Evolutionary conservation across 2,113 vertebrate genomes (phyloP), one percentile per base, ranked within the genome.

Genomic region (Gnathonemus longibarbis): DNA sequence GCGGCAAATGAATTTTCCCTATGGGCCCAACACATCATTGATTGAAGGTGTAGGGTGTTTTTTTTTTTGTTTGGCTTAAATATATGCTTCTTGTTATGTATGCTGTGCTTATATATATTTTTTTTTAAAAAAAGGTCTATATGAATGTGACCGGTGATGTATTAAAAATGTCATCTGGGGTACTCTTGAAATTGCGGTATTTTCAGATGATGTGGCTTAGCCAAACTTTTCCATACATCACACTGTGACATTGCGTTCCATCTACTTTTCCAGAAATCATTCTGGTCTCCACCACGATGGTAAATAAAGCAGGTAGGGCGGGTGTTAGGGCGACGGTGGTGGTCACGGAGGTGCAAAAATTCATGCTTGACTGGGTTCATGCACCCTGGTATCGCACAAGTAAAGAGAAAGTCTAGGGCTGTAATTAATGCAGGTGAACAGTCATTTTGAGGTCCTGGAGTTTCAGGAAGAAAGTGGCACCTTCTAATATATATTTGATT

Each of bases 221-320:
- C 24, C 10, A 83, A 15, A 11, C 7, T 31, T 87, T 45, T 27
- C 48, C 27, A 88, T 27, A 27, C 83, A 27, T 56, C 84, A 56
- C 86, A 49, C n/a, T 92, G 80, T 89, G 91, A 90, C 92, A 31
- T 90, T 53, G 21, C 39, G 19, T 87, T 87, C 85, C 31, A 87
- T 87, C 50, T 87, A 27, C 91, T 93, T 94, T 94, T 95, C 62
- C 94, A 94, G 94, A 95, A 92, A 89, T 95, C 94, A 91, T 94
- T 92, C 89, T 96, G 94, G 92, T 96, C 91, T 93, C 93, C 90
- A 90, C 93, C 93, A 94, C 95, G 93, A 92, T 95, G 93, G 89
- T 95, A 91, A 93, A 93, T 93, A 94, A 89, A 83, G 49, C 92
- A 93, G 92, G 94, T 95, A 94, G 91, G 91, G 87, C 62, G 89